phyloP scores from a whole-genome alignment of 2,113 vertebrate species.

The Dasyurus viverrinus region DNA sequence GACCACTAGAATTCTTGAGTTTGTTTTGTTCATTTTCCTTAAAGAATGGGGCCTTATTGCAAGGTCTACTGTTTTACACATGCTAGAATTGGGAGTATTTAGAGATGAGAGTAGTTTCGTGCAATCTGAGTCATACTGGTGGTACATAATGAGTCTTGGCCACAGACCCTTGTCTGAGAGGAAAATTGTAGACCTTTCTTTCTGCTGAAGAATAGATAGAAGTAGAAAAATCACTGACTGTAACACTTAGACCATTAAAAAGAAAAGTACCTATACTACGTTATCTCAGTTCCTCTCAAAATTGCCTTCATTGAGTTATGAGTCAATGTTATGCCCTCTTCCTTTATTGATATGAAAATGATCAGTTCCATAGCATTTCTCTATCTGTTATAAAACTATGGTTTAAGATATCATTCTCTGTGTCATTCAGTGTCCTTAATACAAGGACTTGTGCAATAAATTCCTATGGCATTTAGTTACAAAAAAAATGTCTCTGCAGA shows the following conservation, averaged over 20 bases:
- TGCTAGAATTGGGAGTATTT: not conserved
- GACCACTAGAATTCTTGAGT: not conserved
- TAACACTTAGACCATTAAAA: not conserved
- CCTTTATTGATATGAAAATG: slow-evolving; percentile 2
- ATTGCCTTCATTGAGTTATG: not conserved
- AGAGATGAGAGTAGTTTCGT: not conserved
- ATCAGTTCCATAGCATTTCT: not conserved
- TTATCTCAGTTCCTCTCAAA: not conserved
- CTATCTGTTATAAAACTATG: not conserved
- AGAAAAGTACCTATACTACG: not conserved
- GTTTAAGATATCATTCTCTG: not conserved
- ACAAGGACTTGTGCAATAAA: not conserved
- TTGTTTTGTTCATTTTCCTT: not conserved
- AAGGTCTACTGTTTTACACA: not conserved
- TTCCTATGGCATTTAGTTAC: not conserved
- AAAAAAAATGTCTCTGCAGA: not conserved
- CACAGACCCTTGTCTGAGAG: not conserved
- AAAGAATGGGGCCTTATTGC: not conserved
- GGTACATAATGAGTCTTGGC: not conserved
- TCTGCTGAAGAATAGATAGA: not conserved
- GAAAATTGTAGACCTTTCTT: not conserved
- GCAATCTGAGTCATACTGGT: not conserved
- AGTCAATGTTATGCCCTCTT: not conserved
- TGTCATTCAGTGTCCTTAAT: not conserved
- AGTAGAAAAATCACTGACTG: not conserved